These are phyloP conservation scores for Megalopta genalis DNA, from an alignment of 1,140 invertebrate genomes.

Conservation along the genomic window DNA sequence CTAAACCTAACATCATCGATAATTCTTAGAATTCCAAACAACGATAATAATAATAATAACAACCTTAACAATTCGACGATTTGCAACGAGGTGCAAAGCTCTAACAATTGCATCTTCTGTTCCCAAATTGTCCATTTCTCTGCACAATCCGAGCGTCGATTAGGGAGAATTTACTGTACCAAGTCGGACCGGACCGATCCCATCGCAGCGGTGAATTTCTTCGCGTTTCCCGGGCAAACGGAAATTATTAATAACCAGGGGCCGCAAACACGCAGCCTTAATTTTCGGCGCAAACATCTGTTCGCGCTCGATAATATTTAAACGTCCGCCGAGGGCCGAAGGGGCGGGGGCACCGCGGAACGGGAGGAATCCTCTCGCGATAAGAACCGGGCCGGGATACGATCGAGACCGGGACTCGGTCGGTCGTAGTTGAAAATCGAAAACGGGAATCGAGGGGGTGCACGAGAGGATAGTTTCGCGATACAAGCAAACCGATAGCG, in stretches of 20 bases:
- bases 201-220: too few species aligned
- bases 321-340: background rate
- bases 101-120: too few species aligned
- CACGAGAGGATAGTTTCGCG: slow-evolving; percentile 22
- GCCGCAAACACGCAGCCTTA: slow-evolving; percentile 26
- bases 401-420: slow-evolving; percentile 22
- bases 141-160: too few species aligned
- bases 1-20: too few species aligned
- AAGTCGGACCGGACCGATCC: too few species aligned
- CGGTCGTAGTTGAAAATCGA: slow-evolving; percentile 32
- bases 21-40: too few species aligned
- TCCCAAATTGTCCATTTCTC: too few species aligned
- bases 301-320: slow-evolving; percentile 22
- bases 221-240: background rate
- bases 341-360: slow-evolving; percentile 8
- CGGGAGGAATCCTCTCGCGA: slow-evolving; percentile 22
- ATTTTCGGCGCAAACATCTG: slow-evolving; percentile 43
- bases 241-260: slow-evolving; percentile 24
- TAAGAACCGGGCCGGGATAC: slow-evolving; percentile 12
- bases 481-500: slow-evolving; percentile 61
- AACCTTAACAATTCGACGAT: too few species aligned
- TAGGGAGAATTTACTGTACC: too few species aligned
- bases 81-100: too few species aligned
- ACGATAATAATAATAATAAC: too few species aligned
- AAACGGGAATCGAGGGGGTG: slow-evolving; percentile 19